Evolutionary conservation across 2,113 vertebrate species (phyloP), one percentile per base, ranked within the genome.

Genomic region (Thomomys bottae): DNA sequence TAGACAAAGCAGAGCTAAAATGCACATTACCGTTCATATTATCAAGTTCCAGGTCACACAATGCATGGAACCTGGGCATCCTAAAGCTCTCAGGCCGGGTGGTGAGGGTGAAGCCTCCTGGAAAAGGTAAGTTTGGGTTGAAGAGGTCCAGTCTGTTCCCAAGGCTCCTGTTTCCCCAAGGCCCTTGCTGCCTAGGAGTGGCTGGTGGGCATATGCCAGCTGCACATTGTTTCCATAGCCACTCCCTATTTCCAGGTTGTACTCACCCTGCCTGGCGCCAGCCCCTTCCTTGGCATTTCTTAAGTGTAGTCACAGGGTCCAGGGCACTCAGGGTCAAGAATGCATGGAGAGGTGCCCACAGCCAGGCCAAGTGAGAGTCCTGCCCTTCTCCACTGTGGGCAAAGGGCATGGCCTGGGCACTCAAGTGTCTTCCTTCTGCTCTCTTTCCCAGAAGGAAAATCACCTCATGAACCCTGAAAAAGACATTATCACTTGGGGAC

Each of bases 231-330:
- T 96, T 95, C 96, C 94, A 95, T 0, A 9, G 86, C 88, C 77
- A 0, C 96, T 96, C 96, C 95, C 88, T 90, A 42, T 95, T 95
- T 95, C 92, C 94, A 94, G 96, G 88, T 93, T 77, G 77, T 72
- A 45, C 78, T 88, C 73, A 71, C 76, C 73, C 87, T 0, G 38
- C 92, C 93, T 26, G 92, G 84, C 30, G 68, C 96, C 91, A 94
- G 88, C 82, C 83, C 87, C 79, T 94, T 67, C 88, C 76, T 94
- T 93, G 79, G 94, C 75, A 95, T 71, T 73, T 73, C 61, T n/a
- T 38, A 75, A 80, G 86, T 49, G 71, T 79, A 95, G 88, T 96
- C 89, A 26, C 78, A n/a, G 79, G 36, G 54, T 66, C 54, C 30
- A 3, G 87, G 70, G 45, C 57, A 49, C n/a, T n/a, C 3, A 1